Percentiles rank a stretch among this genome's conserved stretches.
Evolutionary conservation across 2,113 vertebrate species (phyloP).

Genomic region (Patagioenas fasciata): DNA sequence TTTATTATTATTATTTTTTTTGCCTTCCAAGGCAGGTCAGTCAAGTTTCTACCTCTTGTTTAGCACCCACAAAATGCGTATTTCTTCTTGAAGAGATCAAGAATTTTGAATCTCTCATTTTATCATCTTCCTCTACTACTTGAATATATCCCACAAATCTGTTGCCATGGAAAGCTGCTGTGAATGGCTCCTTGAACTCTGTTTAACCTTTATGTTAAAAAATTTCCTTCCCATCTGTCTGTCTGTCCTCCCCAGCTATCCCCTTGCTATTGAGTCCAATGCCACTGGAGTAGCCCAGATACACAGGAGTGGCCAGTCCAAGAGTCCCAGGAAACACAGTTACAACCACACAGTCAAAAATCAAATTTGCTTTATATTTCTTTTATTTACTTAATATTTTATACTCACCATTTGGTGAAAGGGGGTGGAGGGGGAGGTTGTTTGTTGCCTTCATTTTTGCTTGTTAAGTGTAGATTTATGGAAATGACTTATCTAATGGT

Average conservation of each 20-base stretch:
- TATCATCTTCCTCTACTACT: background rate
- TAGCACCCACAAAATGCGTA: background rate
- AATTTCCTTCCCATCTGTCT: background rate
- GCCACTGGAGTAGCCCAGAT: background rate
- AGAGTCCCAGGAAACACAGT: background rate
- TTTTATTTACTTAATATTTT: slow-evolving; percentile 42
- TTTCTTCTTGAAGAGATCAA: background rate
- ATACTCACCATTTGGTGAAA: slow-evolving; percentile 48
- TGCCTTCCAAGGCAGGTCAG: background rate
- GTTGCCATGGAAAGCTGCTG: slow-evolving; percentile 14
- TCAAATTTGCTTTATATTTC: background rate
- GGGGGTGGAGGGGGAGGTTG: slow-evolving; percentile 58
- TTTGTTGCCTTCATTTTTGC: slow-evolving; percentile 50
- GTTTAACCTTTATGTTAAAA: background rate
- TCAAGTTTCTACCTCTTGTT: background rate
- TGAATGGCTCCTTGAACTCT: slow-evolving; percentile 2
- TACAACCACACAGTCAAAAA: background rate
- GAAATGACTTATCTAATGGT: slow-evolving; percentile 47
- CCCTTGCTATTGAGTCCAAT: background rate
- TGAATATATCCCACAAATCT: background rate
- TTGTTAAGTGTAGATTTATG: slow-evolving; percentile 14
- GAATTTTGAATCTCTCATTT: background rate
- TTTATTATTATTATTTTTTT: background rate
- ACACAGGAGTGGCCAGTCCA: background rate
- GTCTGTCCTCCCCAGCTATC: background rate